Evolutionary conservation across 2,888 invertebrate species (phyloP), one percentile per base, ranked within the genome.

Genomic region (Lissocephala sabroskyi): DNA sequence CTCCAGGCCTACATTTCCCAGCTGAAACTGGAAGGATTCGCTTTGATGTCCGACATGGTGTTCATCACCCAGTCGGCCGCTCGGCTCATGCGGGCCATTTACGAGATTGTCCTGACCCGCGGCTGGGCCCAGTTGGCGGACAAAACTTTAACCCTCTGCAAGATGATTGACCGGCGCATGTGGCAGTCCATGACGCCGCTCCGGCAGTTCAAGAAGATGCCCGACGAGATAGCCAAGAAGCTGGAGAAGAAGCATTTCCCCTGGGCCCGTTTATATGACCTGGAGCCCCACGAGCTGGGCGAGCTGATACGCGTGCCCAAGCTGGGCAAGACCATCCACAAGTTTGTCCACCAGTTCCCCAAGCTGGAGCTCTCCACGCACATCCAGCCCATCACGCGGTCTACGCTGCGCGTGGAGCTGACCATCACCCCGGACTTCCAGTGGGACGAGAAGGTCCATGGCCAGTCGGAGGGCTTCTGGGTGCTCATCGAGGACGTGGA

Each of bases 181-280:
- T 99, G 99, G 99, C 98, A 98, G 84, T 97, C 97, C 0, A 97
- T 99, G 97, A 97, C 97, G 1, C 99, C 99, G 1, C 86, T 99
- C 10, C 79, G 99, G 10, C 99, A 99, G 83, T 99, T 99, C 81
- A 89, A 94, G 61, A 98, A 97, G 83, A 97, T 98, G 90, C 98
- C 96, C 0, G 97, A 96, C 79, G 98, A 98, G 86, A 93, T 96
- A 13, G 92, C 98, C 6, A 95, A 97, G 80, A 98, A 98, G 82
- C 90, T 99, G 18, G 99, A 99, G 82, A 99, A 99, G 88, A 99
- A 99, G 74, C 94, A 93, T 82, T 94, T 96, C 81, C 94, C 95
- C 0, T 96, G 95, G 95, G 94, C 95, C 82, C 87, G 97, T 44
- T 87, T 99, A 0, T 98, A 97, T 83, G 99, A 99, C 84, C 86